Base-by-base conservation (phyloP, 2,113 vertebrate species). In the Eulemur rufifrons region DNA sequence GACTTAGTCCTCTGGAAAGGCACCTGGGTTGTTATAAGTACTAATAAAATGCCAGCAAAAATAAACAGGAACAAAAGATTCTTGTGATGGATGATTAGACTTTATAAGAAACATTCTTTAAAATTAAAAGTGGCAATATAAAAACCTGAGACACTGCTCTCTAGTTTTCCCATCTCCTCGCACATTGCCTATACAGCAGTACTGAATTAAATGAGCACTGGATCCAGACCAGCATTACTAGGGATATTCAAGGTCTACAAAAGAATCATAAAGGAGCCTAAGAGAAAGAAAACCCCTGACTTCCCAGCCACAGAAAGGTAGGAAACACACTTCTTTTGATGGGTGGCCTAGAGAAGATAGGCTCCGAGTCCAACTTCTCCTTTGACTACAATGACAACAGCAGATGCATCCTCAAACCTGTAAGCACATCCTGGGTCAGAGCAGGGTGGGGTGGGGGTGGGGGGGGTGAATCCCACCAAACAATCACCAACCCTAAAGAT, bases 61-160 rank as follows among this genome's bases (percentile, higher is more conserved):
- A 50, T n/a, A n/a, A 94, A 87, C 0, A 76, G 20, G 54, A 94
- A 81, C 59, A 59, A 42, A 61, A 89, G 68, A 86, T 83, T 88
- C 34, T 27, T 54, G 37, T 86, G 37, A 89, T 80, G 25, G 88
- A 89, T 18, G 88, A 89, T 18, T n/a, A 74, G 68, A 92, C 92
- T 92, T 95, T 87, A 27, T 76, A 84, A 89, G 37, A 71, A 89
- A 56, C n/a, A 73, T 54, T 63, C 18, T 94, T 85, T 95, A 77
- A 95, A 93, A 85, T 61, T 80, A 86, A 92, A 96, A 95, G 2
- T 95, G 42, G 78, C 73, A 85, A 89, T 39, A 77, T 74, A 77
- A 95, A 92, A 89, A 86, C 10, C 20, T 73, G 18, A 92, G 63
- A 69, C 12, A 93, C 10, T 86, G 66, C 34, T 84, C 80, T 94